Evolutionary conservation across 2,888 invertebrate genomes (phyloP).

Genomic region (Leucoma salicis): DNA sequence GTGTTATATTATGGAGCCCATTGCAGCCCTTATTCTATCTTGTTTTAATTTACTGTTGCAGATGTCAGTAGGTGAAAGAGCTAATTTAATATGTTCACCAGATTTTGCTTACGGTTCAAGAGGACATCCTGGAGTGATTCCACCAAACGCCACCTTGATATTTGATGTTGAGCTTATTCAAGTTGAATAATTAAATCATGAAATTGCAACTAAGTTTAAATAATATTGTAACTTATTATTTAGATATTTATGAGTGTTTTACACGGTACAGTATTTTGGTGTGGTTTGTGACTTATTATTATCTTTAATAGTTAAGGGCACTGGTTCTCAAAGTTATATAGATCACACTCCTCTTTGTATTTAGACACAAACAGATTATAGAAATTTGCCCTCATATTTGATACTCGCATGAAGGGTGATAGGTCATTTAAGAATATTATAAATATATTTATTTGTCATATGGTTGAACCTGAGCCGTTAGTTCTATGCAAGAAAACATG

Average conservation of each 20-base stretch:
- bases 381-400: no score
- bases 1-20: no score
- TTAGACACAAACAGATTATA: no score
- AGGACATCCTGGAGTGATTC: slow-evolving; percentile 97
- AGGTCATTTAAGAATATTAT: no score
- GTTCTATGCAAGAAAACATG: no score
- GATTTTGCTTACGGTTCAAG: slow-evolving; percentile 97
- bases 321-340: no score
- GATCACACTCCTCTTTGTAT: no score
- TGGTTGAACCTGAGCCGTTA: no score
- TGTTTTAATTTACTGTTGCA: slow-evolving; percentile 53
- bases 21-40: no score
- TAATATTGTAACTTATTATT: slow-evolving; percentile 17
- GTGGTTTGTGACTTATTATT: slow-evolving; percentile 28
- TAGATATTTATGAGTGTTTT: slow-evolving; percentile 25
- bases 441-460: no score
- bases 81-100: slow-evolving; percentile 94
- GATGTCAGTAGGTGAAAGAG: slow-evolving; percentile 97
- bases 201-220: slow-evolving; percentile 4
- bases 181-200: slow-evolving; percentile 84
- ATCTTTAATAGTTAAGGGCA: no score
- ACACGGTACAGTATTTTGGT: slow-evolving; percentile 26
- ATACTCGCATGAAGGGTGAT: no score
- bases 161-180: slow-evolving; percentile 98
- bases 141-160: slow-evolving; percentile 95